Percentiles rank a stretch among this genome's conserved stretches.
Evolutionary conservation across 2,888 invertebrate species (phyloP).

Genomic region (Nasonovia ribisnigri): DNA sequence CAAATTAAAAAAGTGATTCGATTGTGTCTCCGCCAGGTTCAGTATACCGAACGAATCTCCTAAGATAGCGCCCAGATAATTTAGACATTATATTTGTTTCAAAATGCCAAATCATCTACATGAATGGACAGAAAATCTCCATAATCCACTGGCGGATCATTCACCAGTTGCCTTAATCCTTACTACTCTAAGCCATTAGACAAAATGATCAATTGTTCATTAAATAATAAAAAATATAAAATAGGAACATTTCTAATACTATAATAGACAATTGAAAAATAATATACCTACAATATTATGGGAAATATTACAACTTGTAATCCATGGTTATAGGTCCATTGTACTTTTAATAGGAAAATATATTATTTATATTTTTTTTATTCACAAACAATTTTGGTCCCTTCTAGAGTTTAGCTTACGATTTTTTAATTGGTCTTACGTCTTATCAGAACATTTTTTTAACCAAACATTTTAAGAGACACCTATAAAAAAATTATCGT

Average conservation of each 20-base stretch:
- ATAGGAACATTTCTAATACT: neutral
- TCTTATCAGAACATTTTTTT: neutral
- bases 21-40: neutral
- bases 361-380: neutral
- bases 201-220: neutral
- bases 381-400: neutral
- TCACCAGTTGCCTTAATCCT: neutral
- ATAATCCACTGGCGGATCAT: neutral
- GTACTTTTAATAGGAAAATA: neutral
- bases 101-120: neutral
- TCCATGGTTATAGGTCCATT: no score
- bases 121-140: neutral
- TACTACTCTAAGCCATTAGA: neutral
- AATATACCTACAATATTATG: neutral
- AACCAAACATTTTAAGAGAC: neutral
- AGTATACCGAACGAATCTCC: neutral
- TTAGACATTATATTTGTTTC: neutral
- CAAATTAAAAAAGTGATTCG: conserved; percentile 9
- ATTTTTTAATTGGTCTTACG: neutral
- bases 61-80: neutral
- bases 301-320: neutral
- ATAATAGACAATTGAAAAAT: neutral
- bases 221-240: neutral
- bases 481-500: neutral
- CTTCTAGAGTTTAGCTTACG: neutral